phyloP scores from a whole-genome alignment of 1,140 invertebrate species.

The Helicoverpa zea region DNA sequence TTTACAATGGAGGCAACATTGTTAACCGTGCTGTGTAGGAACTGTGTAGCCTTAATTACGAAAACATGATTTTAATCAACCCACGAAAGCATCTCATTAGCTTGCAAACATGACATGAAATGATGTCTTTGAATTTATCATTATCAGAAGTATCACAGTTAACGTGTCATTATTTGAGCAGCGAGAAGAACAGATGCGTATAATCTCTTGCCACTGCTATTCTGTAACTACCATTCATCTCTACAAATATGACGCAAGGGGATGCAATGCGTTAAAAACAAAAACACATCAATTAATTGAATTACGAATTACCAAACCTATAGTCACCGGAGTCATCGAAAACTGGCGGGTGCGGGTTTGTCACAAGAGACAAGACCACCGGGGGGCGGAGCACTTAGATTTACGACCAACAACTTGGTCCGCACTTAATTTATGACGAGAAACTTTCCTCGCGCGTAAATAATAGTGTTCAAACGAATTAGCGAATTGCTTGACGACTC shows the following conservation, averaged over 20 bases:
- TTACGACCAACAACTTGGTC: slow-evolving; percentile 62
- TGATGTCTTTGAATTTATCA: not conserved
- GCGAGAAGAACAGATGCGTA: too few species aligned
- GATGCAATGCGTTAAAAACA: too few species aligned
- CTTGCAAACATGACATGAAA: too few species aligned
- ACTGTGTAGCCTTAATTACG: too few species aligned
- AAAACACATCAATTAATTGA: not conserved
- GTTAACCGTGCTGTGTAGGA: too few species aligned
- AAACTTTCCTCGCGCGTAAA: slow-evolving; percentile 64
- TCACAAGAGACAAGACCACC: slow-evolving; percentile 56
- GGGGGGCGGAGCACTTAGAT: slow-evolving; percentile 58
- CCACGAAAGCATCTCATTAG: too few species aligned
- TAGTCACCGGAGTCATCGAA: slow-evolving; percentile 52
- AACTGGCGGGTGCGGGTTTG: slow-evolving; percentile 52
- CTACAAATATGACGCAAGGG: too few species aligned
- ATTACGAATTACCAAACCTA: not conserved
- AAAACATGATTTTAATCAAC: too few species aligned
- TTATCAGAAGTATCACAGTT: not conserved
- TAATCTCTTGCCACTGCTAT: too few species aligned
- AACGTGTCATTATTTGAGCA: too few species aligned
- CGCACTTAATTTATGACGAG: slow-evolving; percentile 62
- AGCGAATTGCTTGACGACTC: slow-evolving; percentile 44
- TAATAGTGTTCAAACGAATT: slow-evolving; percentile 60
- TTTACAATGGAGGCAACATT: too few species aligned
- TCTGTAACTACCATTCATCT: too few species aligned